phyloP scores from a whole-genome alignment of 2,113 vertebrate genomes.

The Anarrhichthys ocellatus region DNA sequence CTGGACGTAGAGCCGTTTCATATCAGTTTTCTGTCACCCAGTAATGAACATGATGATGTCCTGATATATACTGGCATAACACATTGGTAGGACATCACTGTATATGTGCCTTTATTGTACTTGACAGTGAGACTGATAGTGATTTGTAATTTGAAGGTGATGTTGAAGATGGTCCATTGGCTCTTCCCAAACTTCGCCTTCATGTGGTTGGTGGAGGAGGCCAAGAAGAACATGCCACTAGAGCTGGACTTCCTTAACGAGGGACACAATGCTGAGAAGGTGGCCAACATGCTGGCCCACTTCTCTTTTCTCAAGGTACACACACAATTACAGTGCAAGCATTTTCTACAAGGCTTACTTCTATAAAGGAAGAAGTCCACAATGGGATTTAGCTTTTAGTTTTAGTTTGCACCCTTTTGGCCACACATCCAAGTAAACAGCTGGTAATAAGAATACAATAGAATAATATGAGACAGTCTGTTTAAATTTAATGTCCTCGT shows the following conservation, averaged over 20 bases:
- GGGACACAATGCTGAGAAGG: conserved; percentile 93
- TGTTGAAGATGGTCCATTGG: conserved; percentile 89
- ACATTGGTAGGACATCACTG: neutral
- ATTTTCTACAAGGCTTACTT: neutral
- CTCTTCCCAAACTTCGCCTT: conserved; percentile 97
- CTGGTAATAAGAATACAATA: conserved; percentile 2
- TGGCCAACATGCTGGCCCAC: conserved; percentile 88
- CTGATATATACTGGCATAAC: neutral
- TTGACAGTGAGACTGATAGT: neutral
- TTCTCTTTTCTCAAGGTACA: conserved; percentile 86
- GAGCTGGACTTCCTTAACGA: conserved; percentile 97
- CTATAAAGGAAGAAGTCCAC: neutral
- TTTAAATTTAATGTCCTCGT: neutral
- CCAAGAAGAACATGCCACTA: conserved; percentile 96
- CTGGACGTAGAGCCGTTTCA: neutral
- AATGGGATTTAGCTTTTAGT: conserved; percentile 11
- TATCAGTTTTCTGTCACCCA: neutral
- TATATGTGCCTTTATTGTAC: neutral
- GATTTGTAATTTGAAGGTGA: conserved; percentile 80
- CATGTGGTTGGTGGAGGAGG: conserved; percentile 98
- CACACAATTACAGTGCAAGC: neutral
- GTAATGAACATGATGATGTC: neutral
- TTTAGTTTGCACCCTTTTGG: neutral
- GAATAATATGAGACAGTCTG: neutral
- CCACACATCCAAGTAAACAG: neutral